Evolutionary conservation across 2,113 vertebrate genomes (phyloP).

Genomic region (Clarias macrocephalus): DNA sequence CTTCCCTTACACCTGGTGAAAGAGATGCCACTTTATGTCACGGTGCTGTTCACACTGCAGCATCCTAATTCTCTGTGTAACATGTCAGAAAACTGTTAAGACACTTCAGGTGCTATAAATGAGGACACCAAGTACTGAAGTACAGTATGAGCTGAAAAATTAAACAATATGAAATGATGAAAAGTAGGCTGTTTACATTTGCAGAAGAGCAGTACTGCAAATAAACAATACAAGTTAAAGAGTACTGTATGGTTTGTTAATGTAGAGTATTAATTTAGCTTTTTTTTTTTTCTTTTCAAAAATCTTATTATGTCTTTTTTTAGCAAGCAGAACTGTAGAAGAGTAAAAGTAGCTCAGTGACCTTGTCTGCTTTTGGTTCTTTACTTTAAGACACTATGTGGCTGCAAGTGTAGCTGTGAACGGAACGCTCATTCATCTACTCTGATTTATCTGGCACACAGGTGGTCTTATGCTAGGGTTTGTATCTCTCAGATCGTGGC

Average conservation of each 20-base stretch:
- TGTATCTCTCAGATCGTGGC: constrained; percentile 28
- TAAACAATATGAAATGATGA: background rate
- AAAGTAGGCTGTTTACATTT: background rate
- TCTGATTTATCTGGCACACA: constrained; percentile 51
- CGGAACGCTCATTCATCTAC: constrained; percentile 39
- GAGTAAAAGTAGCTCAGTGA: constrained; percentile 37
- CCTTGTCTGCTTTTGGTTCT: constrained; percentile 30
- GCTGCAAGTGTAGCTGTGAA: constrained; percentile 15
- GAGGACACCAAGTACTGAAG: background rate
- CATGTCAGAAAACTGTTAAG: constrained; percentile 20
- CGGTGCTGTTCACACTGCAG: background rate
- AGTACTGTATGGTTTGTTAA: background rate
- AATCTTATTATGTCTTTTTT: constrained; percentile 8
- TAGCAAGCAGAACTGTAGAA: constrained; percentile 22
- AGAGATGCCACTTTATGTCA: background rate
- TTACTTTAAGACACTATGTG: constrained; percentile 40
- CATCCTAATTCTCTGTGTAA: background rate
- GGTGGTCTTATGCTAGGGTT: constrained; percentile 26
- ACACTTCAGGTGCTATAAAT: background rate
- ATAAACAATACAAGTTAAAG: too few relatives aligned
- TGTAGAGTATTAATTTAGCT: background rate
- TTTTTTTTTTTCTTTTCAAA: background rate
- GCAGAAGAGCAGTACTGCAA: background rate
- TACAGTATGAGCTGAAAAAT: background rate
- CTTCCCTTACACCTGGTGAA: background rate